Evolutionary conservation across 2,797 vertebrate genomes (phyloP), one percentile per base, ranked within the genome.

Genomic region (Esox masquinongy): DNA sequence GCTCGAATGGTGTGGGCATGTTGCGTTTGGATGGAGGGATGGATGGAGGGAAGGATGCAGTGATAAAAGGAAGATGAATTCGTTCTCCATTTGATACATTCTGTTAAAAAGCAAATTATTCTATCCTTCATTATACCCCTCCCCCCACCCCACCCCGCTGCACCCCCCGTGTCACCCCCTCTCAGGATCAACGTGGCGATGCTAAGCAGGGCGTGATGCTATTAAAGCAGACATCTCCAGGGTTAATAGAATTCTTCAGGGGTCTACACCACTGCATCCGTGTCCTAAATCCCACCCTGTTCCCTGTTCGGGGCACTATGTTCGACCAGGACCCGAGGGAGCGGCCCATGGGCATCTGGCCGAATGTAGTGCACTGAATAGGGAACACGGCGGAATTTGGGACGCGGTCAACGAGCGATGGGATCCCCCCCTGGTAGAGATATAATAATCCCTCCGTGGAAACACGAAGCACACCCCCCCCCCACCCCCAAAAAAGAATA

Each of bases 171-270:
- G 39, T 56, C 49, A 43, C 39, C 9, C 69, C 50, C 53, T 53
- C 82, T 72, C 82, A 70, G 77, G 85, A 83, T 89, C 81, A 90
- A 75, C 77, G 86, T 79, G 29, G 22, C 78, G 85, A 83, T 88
- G 83, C 87, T 91, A 87, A 89, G 85, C 81, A 83, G 83, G 86
- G 79, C 90, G 88, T 85, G 83, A 86, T 88, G 86, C 90, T 90
- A 90, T 92, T 91, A 90, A 87, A 82, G 71, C 74, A 85, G 88
- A 90, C 90, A 90, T 90, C 90, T 91, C 85, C 85, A 85, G 89
- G 90, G 90, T 89, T 92, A 93, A 91, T 93, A 87, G 87, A 93
- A 93, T 91, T 88, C 87, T 91, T 88, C 88, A 88, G 89, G 89
- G 90, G 82, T 92, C 90, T 86, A 85, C 77, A 87, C 80, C 83